Evolutionary conservation across 1,140 invertebrate species (phyloP).

Genomic region (Drosophila watanabei): DNA sequence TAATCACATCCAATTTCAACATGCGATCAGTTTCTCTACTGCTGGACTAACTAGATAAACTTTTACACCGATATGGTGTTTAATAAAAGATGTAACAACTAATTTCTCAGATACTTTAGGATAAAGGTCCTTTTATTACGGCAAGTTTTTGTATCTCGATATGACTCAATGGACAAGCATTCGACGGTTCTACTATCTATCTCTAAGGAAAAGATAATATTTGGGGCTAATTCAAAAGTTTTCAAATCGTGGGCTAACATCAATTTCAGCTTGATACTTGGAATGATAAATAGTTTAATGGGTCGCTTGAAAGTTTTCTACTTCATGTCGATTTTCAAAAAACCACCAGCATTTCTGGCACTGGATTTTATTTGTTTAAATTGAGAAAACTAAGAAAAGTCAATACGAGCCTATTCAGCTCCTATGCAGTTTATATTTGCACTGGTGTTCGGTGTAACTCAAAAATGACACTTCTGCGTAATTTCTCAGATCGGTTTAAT

Average conservation of each 20-base stretch:
- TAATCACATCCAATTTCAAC: not conserved
- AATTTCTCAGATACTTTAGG: not conserved
- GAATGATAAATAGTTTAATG: constrained; percentile 9
- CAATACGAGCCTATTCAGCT: not conserved
- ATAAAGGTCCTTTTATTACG: not conserved
- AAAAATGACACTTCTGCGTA: not conserved
- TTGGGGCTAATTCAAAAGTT: constrained; percentile 1
- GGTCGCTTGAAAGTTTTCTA: not conserved
- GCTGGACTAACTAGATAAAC: not conserved
- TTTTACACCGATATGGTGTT: not conserved
- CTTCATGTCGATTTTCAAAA: not conserved
- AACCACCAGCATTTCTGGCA: not conserved
- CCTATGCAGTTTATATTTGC: not conserved
- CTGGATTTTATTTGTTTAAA: not conserved
- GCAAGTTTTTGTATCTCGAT: not conserved
- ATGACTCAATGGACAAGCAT: too few relatives aligned
- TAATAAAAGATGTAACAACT: not conserved
- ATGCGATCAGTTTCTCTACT: constrained; percentile 1
- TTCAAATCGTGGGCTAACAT: constrained; percentile 10
- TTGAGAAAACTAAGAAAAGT: not conserved
- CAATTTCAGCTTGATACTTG: not conserved
- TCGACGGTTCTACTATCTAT: not conserved
- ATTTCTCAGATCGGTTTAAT: not conserved
- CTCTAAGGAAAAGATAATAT: not conserved
- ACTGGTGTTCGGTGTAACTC: not conserved